phyloP scores from a whole-genome alignment of 2,888 invertebrate genomes.

The Agonum fuliginosum region DNA sequence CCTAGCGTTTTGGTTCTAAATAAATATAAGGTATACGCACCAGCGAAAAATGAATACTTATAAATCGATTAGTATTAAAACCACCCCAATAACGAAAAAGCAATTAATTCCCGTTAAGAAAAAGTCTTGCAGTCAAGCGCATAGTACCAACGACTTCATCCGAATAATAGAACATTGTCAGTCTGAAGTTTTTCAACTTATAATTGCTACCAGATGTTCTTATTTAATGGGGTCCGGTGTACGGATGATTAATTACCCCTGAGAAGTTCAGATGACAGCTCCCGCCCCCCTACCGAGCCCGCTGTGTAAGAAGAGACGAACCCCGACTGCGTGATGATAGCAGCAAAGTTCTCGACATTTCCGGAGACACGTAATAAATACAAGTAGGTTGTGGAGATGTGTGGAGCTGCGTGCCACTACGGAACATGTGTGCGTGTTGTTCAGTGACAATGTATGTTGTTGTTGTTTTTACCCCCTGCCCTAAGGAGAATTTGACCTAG shows the following conservation, averaged over 20 bases:
- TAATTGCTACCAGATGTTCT: slow-evolving; percentile 59
- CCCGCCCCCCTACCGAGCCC: neutral
- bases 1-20: too few species aligned
- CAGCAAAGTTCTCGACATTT: slow-evolving; percentile 46
- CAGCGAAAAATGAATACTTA: too few species aligned
- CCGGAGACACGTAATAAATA: slow-evolving; percentile 49
- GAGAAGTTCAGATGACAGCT: slow-evolving; percentile 56
- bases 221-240: slow-evolving; percentile 54
- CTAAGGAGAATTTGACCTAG: too few species aligned
- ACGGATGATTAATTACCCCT: slow-evolving; percentile 55
- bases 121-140: slow-evolving; percentile 2
- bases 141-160: slow-evolving; percentile 26
- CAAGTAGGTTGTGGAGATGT: neutral
- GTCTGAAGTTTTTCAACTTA: slow-evolving; percentile 49
- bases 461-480: too few species aligned
- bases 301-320: slow-evolving; percentile 23
- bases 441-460: too few species aligned
- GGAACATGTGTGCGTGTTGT: slow-evolving; percentile 32
- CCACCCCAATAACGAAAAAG: too few species aligned
- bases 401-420: neutral
- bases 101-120: slow-evolving; percentile 1
- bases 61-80: too few species aligned
- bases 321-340: slow-evolving; percentile 37
- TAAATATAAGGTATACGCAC: too few species aligned
- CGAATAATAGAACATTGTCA: slow-evolving; percentile 50